Base-by-base conservation (phyloP, 2,888 invertebrate species). In the Xylota sylvarum region DNA sequence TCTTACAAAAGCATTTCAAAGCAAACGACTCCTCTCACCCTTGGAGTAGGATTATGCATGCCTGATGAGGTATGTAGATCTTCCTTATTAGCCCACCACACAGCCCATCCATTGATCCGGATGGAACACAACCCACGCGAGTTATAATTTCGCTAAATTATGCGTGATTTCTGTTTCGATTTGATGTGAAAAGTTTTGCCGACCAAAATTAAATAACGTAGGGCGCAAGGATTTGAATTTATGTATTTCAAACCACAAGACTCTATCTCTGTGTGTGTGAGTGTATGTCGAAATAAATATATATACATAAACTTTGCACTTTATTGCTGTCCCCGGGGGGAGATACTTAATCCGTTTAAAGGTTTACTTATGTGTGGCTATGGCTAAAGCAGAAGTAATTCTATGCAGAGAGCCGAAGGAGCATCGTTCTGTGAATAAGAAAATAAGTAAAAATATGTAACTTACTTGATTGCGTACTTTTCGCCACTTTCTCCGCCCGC, bases 381-480 rank as follows among this genome's bases (percentile, higher is more conserved):
- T n/a, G 40, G 37, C 27, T 40, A 23, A 56, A 37, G 35, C 19
- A 32, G 23, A 56, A 37, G 35, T 14, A 32, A 56, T 27, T 32
- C 19, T 56, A 10, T 23, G 35, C 64, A 65, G 55, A 32, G 30
- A 7, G 17, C 50, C 32, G 17, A 17, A 30, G 4, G 9, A 2
- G 32, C 17, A 55, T 5, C 69, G 10, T 56, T 17, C 37, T 62
- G 19, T 27, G 27, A 50, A 73, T 73, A 14, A 62, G 35, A 72
- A 35, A 58, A 37, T 37, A 60, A 48, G 48, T 58, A 72, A 76
- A 76, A 76, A 67, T 76, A 40, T 50, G 50, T 9, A 60, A 87
- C 89, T 89, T 88, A 89, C 93, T 93, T 32, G 92, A 93, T 56
- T 93, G 92, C 19, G 93, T 91, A 84, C 91, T 92, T 64, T 92